A percentile compares a stretch with the other conserved stretches of the same genome.
Evolutionary conservation across 2,113 vertebrate genomes (phyloP).

Genomic region (Nothobranchius kuhntae): DNA sequence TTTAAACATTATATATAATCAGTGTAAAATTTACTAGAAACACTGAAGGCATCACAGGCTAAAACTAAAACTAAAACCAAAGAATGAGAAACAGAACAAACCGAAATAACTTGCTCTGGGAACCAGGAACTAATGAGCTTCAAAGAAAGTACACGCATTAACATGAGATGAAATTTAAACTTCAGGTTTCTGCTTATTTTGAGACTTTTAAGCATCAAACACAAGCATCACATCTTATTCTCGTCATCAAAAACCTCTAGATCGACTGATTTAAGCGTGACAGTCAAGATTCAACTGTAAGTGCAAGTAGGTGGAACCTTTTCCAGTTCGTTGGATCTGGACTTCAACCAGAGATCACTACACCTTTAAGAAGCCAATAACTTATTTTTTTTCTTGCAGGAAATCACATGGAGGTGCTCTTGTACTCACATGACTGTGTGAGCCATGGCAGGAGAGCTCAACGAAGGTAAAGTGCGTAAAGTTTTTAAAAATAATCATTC

Average conservation of each 20-base stretch:
- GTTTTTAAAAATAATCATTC: neutral
- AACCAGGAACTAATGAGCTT: slow-evolving; percentile 8
- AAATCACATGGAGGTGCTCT: slow-evolving; percentile 84
- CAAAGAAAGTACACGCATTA: neutral
- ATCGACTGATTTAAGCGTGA: no score
- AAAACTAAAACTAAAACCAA: neutral
- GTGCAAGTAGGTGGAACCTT: neutral
- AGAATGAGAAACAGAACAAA: slow-evolving; percentile 33
- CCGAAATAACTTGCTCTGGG: neutral
- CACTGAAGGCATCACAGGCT: neutral
- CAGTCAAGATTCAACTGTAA: no score
- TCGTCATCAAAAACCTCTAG: no score
- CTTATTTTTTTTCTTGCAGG: slow-evolving; percentile 71
- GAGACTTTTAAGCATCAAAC: neutral
- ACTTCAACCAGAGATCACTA: slow-evolving; percentile 65
- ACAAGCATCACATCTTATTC: no score
- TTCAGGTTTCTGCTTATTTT: no score
- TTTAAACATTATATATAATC: neutral
- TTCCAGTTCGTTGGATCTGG: slow-evolving; percentile 12
- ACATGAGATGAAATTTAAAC: neutral
- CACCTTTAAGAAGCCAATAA: slow-evolving; percentile 77
- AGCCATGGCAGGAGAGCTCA: slow-evolving; percentile 81
- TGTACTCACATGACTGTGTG: slow-evolving; percentile 80
- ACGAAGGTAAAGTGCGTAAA: slow-evolving; percentile 76
- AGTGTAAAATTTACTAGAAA: neutral